Base-by-base conservation (phyloP, 2,888 invertebrate genomes). In the Neuroscelio doddi region DNA sequence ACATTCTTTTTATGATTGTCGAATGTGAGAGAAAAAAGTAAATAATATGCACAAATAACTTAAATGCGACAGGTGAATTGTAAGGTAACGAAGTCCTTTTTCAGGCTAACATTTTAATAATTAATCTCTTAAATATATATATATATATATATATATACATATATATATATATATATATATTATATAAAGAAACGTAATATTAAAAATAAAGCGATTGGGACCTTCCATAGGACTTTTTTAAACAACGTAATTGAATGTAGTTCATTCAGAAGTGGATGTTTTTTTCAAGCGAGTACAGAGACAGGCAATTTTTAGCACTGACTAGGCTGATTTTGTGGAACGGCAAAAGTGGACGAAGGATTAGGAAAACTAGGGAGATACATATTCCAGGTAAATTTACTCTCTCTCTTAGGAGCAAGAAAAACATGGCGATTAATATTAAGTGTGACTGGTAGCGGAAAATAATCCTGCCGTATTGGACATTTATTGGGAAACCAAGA, bases 171-270 rank as follows among this genome's bases (percentile, higher is more conserved):
- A 26, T 26, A 51, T 41, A 45, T 29, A 42, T 51, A 17, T 14
- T 51, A 51, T 21, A 51, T 38, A 42, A 66, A 62, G n/a, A 44
- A 26, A 21, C 44, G 42, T 49, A 53, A 39, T 47, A 49, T 42
- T 16, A 52, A 44, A 45, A 61, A 45, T 44, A 57, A n/a, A 75
- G 73, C 73, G 70, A 74, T 73, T 74, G 76, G 77, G 75, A 79
- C 77, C 76, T 74, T 75, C 68, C 64, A 68, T 75, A 76, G 72
- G 59, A 57, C 47, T 66, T 74, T 75, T 64, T 53, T 69, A 70
- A 53, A 51, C 59, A 57, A 57, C 24, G 51, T 63, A 59, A 46
- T 69, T 30, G 46, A 51, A 38, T 39, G 29, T 47, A 10, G 38
- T 47, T 7, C 36, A 15, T 15, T 5, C 3, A 9, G n/a, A 39